Conservation (phyloP, 1,140 invertebrate species). For the Acromyrmex heyeri region DNA sequence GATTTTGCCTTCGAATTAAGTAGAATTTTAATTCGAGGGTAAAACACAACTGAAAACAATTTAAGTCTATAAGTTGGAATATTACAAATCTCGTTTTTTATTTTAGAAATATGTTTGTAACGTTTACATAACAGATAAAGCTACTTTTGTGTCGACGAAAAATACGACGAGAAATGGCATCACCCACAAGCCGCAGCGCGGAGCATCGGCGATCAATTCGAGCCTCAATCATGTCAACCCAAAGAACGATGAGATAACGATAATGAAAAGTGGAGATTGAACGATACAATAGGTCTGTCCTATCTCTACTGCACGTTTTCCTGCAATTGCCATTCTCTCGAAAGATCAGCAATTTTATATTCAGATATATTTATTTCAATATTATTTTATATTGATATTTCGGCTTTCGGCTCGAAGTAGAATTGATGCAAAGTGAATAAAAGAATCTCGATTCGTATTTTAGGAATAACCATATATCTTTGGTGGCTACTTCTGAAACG, state of each 20-base stretch:
- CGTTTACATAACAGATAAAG: not conserved
- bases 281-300: not conserved
- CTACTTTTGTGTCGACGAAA: not conserved
- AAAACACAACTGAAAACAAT: not conserved
- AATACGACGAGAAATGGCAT: constrained; percentile 28
- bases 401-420: not conserved
- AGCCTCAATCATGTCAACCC: constrained; percentile 31
- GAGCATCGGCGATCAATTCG: constrained; percentile 34
- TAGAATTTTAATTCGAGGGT: not conserved
- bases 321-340: not conserved
- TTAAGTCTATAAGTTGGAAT: not conserved
- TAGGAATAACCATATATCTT: not conserved
- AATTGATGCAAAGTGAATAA: not conserved
- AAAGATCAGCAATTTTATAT: not conserved
- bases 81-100: not conserved
- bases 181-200: constrained; percentile 11
- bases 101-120: not conserved
- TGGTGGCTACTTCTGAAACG: not conserved
- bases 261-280: not conserved
- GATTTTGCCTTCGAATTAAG: not conserved
- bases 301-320: not conserved
- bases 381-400: not conserved
- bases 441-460: not conserved
- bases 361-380: not conserved
- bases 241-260: constrained; percentile 1